Percentiles rank a stretch among this genome's conserved stretches.
Conservation (phyloP, 2,797 vertebrate species). For the Rhynchotus rufescens region DNA sequence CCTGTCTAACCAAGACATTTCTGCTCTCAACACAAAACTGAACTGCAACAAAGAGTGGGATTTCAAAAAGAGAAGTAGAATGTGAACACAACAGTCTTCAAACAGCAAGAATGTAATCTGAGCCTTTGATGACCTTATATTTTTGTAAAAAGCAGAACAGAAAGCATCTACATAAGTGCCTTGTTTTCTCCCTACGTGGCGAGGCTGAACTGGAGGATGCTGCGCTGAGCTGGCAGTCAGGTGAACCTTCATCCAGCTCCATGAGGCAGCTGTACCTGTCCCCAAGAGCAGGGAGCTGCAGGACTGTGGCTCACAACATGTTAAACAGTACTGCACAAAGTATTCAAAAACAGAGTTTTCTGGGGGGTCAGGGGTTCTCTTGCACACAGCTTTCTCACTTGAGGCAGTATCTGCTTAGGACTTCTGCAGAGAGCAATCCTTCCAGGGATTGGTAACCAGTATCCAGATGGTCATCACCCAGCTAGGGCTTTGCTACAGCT, state of each 20-base stretch:
- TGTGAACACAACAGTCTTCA: background rate
- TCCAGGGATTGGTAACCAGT: background rate
- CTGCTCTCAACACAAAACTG: background rate
- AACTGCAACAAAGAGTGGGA: background rate
- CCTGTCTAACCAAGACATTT: background rate
- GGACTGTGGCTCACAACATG: background rate
- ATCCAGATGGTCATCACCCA: background rate
- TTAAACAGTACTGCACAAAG: background rate
- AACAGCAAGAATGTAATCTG: background rate
- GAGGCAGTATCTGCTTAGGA: background rate
- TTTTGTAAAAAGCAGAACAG: background rate
- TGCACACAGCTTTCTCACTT: background rate
- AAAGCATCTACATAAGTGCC: background rate
- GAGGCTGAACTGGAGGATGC: background rate
- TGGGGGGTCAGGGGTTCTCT: background rate
- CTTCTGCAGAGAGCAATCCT: background rate
- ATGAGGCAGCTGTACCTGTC: background rate
- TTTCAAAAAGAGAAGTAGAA: slow-evolving; percentile 1
- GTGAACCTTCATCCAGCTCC: background rate
- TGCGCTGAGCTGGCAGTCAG: background rate
- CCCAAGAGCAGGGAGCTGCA: background rate
- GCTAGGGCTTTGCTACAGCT: background rate
- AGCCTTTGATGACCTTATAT: background rate
- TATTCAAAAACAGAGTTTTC: background rate
- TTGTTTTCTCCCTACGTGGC: background rate